Conservation (phyloP, 2,888 invertebrate genomes). For the Cryptocephalus moraei region DNA sequence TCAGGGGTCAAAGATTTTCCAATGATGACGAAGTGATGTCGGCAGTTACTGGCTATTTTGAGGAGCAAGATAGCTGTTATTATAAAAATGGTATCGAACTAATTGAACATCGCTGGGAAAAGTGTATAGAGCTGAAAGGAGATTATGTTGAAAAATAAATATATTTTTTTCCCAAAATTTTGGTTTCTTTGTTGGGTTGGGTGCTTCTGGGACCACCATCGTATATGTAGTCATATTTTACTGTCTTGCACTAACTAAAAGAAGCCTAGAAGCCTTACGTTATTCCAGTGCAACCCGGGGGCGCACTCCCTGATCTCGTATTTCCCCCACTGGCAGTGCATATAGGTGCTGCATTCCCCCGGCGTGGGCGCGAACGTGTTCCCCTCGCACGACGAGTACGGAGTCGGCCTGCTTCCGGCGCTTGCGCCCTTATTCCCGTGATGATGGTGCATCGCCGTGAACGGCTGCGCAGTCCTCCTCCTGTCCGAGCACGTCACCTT, state of each 20-base stretch:
- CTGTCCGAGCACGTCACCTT: conserved; percentile 48
- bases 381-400: conserved; percentile 48
- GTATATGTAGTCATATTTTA: too few species aligned
- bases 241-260: background rate
- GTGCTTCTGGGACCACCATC: too few species aligned
- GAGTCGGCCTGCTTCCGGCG: conserved; percentile 16
- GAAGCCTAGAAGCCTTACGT: conserved; percentile 36
- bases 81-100: too few species aligned
- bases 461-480: conserved; percentile 20
- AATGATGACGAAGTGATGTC: too few species aligned
- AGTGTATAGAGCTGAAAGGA: too few species aligned
- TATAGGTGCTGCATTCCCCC: conserved; percentile 62
- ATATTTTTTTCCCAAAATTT: too few species aligned
- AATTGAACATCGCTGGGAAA: too few species aligned
- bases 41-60: too few species aligned
- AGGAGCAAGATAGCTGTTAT: too few species aligned
- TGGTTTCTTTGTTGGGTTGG: too few species aligned
- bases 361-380: conserved; percentile 56
- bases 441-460: conserved; percentile 11
- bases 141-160: too few species aligned
- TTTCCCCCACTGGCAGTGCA: conserved; percentile 71
- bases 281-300: conserved; percentile 64
- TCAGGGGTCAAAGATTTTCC: too few species aligned
- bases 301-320: conserved; percentile 62
- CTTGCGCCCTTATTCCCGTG: conserved; percentile 9